Evolutionary conservation across 2,113 vertebrate genomes (phyloP), one percentile per base, ranked within the genome.

Genomic region (Polypterus senegalus): DNA sequence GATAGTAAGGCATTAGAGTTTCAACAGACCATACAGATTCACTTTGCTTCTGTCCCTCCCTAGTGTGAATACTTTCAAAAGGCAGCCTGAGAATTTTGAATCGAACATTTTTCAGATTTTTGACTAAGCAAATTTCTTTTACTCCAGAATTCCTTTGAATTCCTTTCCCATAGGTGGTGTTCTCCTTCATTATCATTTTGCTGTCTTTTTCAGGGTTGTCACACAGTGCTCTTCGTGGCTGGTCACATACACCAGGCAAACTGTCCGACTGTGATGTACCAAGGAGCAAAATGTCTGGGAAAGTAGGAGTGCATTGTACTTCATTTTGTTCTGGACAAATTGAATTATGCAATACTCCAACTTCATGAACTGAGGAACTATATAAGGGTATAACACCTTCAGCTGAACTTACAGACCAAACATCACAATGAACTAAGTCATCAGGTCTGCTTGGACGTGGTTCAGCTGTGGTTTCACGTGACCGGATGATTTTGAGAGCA

Each of bases 21-120:
- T 83, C 80, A 9, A 68, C 47, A 0, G 86, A 85, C 84, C 81
- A 86, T 59, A 83, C 70, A 0, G 70, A 75, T 5, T 76, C 73
- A 49, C 85, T 82, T 58, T 79, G 76, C 66, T 73, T 78, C 54
- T 62, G 67, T 46, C 80, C 63, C 57, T 85, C 72, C 9, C 81
- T 74, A 65, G 81, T 64, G 57, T 76, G 77, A 46, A 68, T 67
- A 0, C 74, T 27, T 27, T 82, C 71, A 45, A 81, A 79, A 0
- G 79, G 77, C 52, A 83, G 49, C 11, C 70, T 70, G 6, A 77
- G 59, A 1, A 76, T 74, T 69, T 81, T 76, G 8, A 73, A 73
- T 9, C 59, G 55, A 45, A 66, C n/a, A 43, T 65, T 71, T 11
- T 70, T 48, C 3, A 62, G 55, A 7, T 6, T 48, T 48, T 7